Base-by-base conservation (phyloP, 2,888 invertebrate genomes). In the Phrixothrix hirtus region DNA sequence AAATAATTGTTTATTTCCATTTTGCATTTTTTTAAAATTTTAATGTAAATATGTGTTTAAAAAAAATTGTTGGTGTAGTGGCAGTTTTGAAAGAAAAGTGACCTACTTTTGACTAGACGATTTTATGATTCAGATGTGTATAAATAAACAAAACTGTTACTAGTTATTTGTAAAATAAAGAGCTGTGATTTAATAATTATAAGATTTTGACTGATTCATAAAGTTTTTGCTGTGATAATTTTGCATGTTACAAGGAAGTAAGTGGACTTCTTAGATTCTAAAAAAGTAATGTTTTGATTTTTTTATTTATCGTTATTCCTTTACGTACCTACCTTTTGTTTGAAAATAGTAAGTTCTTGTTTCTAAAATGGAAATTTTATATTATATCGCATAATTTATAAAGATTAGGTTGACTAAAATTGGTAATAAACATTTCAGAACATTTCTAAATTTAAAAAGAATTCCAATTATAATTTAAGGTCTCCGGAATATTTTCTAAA, bases 121-220 rank as follows among this genome's bases (percentile, higher is more conserved):
- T 15, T 16, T 17, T 36, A 15, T 36, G 36, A 36, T 12, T 36
- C 29, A 39, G 15, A 13, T 11, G 15, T 16, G 17, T 30, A 27
- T 26, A 39, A 30, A 29, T 30, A 39, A 30, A 39, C 30, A 12
- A 9, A 15, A 9, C 29, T 29, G 2, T 29, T 29, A 10, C 11
- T 9, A 29, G 6, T 29, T 29, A 29, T 5, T 38, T 30, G 2
- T 9, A 6, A 31, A 42, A 16, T 14, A 15, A 45, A 26, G 10
- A 26, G 21, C 47, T 47, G 47, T 47, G 47, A 47, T 41, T 17
- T 41, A 10, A 11, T 30, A 29, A 30, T 15, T 27, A 4, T 10
- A 27, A 41, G 41, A 7, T 25, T 14, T 14, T 16, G n/a, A 15
- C n/a, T 32, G 12, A 4, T 32, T n/a, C 29, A 4, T 10, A 27